Percentiles rank a stretch among this genome's conserved stretches.
These are phyloP conservation scores for Drosophila meridionalis DNA, from an alignment of 2,888 invertebrate genomes.

Conservation along the genomic window DNA sequence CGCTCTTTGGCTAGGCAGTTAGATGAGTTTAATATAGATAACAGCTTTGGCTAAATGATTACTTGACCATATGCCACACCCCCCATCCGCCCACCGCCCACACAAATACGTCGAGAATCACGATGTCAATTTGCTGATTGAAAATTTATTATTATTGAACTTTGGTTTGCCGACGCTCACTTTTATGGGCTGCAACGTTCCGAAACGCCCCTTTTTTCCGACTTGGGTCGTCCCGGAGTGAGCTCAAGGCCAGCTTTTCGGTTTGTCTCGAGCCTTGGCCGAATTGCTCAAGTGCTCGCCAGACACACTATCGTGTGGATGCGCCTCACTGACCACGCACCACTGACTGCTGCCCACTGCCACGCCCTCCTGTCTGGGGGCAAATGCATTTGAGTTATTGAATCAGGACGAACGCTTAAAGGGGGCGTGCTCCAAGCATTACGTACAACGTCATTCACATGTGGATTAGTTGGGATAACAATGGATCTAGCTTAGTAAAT, in stretches of 20 bases:
- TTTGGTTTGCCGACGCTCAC: constrained; percentile 29
- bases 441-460: not conserved
- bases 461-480: constrained; percentile 16
- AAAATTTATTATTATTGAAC: constrained; percentile 81
- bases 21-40: constrained; percentile 68
- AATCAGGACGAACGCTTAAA: constrained; percentile 21
- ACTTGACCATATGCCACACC: constrained; percentile 56
- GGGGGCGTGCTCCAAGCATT: not conserved
- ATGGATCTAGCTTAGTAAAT: not conserved
- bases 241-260: constrained; percentile 28
- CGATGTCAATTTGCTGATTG: constrained; percentile 85
- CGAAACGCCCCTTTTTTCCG: constrained; percentile 42
- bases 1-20: constrained; percentile 4
- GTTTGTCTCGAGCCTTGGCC: constrained; percentile 9
- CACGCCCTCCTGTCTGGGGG: constrained; percentile 56
- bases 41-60: constrained; percentile 75
- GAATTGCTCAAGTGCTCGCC: constrained; percentile 38
- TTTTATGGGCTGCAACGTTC: constrained; percentile 68
- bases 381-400: constrained; percentile 71
- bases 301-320: constrained; percentile 22
- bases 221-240: not conserved
- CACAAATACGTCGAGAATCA: constrained; percentile 67
- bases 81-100: constrained; percentile 1
- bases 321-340: constrained; percentile 37
- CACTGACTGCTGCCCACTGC: constrained; percentile 5